phyloP scores from a whole-genome alignment of 2,113 vertebrate species.

The Stigmatopora nigra region DNA sequence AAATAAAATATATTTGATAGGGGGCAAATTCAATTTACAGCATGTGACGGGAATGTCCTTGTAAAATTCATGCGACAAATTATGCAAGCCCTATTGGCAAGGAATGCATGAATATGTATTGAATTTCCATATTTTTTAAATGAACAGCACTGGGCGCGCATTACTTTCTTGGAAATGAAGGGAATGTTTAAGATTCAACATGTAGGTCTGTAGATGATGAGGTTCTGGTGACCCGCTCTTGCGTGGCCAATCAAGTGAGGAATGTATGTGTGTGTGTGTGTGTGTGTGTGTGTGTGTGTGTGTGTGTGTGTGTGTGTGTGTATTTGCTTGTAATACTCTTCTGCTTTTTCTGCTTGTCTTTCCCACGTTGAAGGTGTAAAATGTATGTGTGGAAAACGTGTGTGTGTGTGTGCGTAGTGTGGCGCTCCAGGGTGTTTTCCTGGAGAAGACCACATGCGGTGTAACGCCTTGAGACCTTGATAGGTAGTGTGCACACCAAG shows the following conservation, averaged over 20 bases:
- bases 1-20: constrained; percentile 32
- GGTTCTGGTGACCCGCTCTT: constrained; percentile 33
- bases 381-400: constrained; percentile 42
- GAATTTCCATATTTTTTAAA: constrained; percentile 46
- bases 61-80: constrained; percentile 46
- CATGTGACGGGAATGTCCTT: constrained; percentile 37
- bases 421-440: constrained; percentile 47
- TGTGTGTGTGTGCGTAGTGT: constrained; percentile 16
- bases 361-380: constrained; percentile 53
- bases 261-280: constrained; percentile 10
- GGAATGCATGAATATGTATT: constrained; percentile 37
- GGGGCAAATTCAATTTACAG: constrained; percentile 40
- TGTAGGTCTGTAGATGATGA: constrained; percentile 43
- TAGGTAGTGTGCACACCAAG: constrained; percentile 18
- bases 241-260: constrained; percentile 23
- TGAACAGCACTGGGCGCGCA: constrained; percentile 26
- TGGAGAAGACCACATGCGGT: constrained; percentile 43
- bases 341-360: constrained; percentile 39
- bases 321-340: background rate
- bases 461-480: constrained; percentile 31
- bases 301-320: constrained; percentile 19
- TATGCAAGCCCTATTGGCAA: constrained; percentile 28
- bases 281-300: too few relatives aligned
- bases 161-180: constrained; percentile 37
- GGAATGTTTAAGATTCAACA: constrained; percentile 45